A percentile compares a stretch with the other conserved stretches of the same genome.
Conservation (phyloP, 2,888 invertebrate genomes). For the Anticlea derivata region DNA sequence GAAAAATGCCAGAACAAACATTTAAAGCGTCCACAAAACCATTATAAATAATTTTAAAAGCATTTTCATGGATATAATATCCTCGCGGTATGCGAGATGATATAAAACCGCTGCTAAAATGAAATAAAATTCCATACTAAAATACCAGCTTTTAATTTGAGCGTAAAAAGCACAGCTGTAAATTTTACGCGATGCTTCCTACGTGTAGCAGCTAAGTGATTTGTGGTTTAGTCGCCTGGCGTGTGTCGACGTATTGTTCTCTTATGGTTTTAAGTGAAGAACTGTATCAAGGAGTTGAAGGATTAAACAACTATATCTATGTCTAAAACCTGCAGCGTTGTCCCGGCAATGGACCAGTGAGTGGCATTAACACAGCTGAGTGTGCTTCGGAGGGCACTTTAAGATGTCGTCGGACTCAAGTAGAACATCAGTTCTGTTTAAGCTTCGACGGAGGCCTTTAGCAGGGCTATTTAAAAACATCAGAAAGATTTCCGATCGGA, state of each 20-base stretch:
- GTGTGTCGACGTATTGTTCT: neutral
- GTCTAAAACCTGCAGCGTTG: too few species aligned
- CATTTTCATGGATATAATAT: conserved; percentile 20
- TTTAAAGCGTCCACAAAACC: conserved; percentile 12
- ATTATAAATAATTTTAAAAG: conserved; percentile 25
- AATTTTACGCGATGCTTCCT: conserved; percentile 17
- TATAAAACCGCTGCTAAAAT: conserved; percentile 20
- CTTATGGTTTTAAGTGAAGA: conserved; percentile 1
- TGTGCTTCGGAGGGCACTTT: too few species aligned
- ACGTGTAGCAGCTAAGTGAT: conserved; percentile 20
- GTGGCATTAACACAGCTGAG: too few species aligned
- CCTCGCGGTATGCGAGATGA: conserved; percentile 19
- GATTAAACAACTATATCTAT: too few species aligned
- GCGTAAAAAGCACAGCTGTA: conserved; percentile 26
- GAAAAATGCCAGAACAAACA: conserved; percentile 9
- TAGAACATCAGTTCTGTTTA: too few species aligned
- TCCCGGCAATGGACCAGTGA: too few species aligned
- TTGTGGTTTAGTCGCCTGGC: conserved; percentile 18
- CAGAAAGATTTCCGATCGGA: too few species aligned
- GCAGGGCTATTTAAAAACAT: too few species aligned
- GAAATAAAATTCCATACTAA: conserved; percentile 26
- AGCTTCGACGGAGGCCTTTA: too few species aligned
- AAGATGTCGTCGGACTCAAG: too few species aligned
- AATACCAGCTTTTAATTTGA: conserved; percentile 32
- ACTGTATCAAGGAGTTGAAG: too few species aligned